Percentiles rank a stretch among this genome's conserved stretches.
Conservation (phyloP, 2,113 vertebrate species). For the Haplotaxodon microlepis region DNA sequence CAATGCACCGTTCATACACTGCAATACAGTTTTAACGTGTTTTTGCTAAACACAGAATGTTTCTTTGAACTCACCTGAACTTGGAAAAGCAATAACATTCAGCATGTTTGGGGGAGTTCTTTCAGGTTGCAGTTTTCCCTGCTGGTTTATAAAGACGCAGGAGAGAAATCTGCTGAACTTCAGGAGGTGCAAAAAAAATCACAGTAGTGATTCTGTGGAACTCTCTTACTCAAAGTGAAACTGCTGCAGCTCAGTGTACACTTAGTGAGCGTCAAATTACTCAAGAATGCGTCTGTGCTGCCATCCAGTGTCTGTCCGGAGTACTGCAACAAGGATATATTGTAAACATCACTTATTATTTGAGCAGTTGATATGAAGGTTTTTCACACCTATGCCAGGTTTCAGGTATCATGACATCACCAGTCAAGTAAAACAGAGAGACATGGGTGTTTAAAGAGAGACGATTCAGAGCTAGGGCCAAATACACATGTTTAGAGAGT, state of each 20-base stretch:
- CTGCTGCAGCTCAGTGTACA: not conserved
- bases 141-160: not conserved
- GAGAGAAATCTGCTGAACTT: not conserved
- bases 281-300: not conserved
- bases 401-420: not conserved
- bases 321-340: not conserved
- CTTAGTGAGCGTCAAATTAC: not conserved
- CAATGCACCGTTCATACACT: not conserved
- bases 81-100: not conserved
- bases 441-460: not conserved
- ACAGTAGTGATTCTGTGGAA: not conserved
- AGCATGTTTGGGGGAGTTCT: not conserved
- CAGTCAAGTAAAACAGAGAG: not conserved
- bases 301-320: conserved; percentile 10
- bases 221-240: not conserved
- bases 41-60: not conserved
- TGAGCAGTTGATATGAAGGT: not conserved
- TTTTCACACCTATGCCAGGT: not conserved
- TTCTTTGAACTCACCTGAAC: not conserved
- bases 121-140: not conserved
- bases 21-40: not conserved
- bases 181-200: not conserved
- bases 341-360: conserved; percentile 29
- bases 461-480: not conserved
- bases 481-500: not conserved